A percentile compares a stretch with the other conserved stretches of the same genome.
Evolutionary conservation across 2,113 vertebrate species (phyloP).

Genomic region (Falcunculus frontatus): DNA sequence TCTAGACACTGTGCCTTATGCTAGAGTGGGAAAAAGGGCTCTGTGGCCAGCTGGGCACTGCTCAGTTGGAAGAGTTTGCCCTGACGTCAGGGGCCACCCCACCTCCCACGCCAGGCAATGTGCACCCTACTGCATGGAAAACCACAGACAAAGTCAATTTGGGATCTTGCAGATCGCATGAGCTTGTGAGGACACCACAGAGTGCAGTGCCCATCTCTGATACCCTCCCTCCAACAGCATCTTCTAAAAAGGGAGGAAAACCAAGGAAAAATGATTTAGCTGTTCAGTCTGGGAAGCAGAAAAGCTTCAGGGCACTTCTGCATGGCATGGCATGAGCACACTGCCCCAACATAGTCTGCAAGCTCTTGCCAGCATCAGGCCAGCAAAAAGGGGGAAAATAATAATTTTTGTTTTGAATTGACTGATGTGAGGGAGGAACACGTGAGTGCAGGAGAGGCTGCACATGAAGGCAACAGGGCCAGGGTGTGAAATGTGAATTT

Average conservation of each 20-base stretch:
- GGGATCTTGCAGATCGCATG: not conserved
- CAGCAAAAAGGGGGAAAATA: not conserved
- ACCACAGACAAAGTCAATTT: not conserved
- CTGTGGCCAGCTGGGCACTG: conserved; percentile 59
- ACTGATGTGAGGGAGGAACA: not conserved
- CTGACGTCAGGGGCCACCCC: not conserved
- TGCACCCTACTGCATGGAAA: not conserved
- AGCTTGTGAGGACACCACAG: not conserved
- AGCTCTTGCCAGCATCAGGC: not conserved
- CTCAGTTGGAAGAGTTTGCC: conserved; percentile 19
- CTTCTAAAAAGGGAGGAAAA: not conserved
- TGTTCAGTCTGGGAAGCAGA: not conserved
- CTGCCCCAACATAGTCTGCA: not conserved
- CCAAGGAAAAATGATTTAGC: not conserved
- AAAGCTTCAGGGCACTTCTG: not conserved
- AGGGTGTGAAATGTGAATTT: not conserved
- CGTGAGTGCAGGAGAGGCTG: not conserved
- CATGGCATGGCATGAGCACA: rapidly evolving
- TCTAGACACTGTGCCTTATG: conserved; percentile 54
- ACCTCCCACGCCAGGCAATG: not conserved
- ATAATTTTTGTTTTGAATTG: not conserved
- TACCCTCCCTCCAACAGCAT: not conserved
- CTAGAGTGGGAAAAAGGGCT: conserved; percentile 46
- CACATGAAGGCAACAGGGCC: not conserved
- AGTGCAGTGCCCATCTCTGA: not conserved